Conservation (phyloP, 2,888 invertebrate species). For the Synanthedon tipuliformis region DNA sequence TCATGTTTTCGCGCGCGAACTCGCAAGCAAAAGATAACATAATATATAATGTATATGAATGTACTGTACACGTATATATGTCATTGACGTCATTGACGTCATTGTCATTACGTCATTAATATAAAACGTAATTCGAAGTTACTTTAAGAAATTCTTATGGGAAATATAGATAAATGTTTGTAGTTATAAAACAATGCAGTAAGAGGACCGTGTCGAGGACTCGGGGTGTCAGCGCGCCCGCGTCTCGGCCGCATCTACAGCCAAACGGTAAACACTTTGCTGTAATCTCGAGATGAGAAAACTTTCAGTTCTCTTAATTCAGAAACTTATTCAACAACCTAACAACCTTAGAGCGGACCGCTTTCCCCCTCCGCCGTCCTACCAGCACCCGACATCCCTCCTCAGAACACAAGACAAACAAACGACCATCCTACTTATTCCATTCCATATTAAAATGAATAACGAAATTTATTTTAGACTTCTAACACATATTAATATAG, state of each 20-base stretch:
- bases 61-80: too few species aligned
- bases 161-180: conserved; percentile 1
- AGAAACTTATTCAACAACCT: conserved; percentile 72
- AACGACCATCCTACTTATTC: conserved; percentile 48
- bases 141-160: not conserved
- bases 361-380: conserved; percentile 1
- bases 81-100: too few species aligned
- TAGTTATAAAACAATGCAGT: conserved; percentile 10
- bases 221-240: conserved; percentile 18
- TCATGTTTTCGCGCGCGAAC: too few species aligned
- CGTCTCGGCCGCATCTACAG: conserved; percentile 57
- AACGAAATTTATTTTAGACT: too few species aligned
- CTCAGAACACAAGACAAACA: conserved; percentile 62
- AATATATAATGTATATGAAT: too few species aligned
- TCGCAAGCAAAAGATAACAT: too few species aligned
- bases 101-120: too few species aligned
- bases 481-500: too few species aligned
- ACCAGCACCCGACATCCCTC: conserved; percentile 20
- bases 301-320: conserved; percentile 73
- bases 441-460: conserved; percentile 6
- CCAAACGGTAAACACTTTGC: conserved; percentile 72
- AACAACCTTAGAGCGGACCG: conserved; percentile 69
- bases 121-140: not conserved
- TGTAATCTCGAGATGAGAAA: conserved; percentile 73
- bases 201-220: conserved; percentile 10